Percentiles rank a stretch among this genome's conserved stretches.
Conservation (phyloP, 2,113 vertebrate species). For the Psittacus erithacus region DNA sequence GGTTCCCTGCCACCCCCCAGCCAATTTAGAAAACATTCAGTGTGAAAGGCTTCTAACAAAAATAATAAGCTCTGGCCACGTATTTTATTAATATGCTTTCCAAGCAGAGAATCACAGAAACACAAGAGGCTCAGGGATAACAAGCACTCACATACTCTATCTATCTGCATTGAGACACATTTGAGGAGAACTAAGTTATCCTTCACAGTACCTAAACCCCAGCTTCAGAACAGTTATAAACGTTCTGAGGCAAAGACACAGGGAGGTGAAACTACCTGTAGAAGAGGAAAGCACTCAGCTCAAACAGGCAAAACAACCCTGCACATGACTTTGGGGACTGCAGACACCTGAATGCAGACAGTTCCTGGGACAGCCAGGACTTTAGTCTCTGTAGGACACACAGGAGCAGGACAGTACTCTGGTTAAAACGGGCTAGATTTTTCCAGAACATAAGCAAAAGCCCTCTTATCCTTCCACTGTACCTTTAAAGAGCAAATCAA, state of each 20-base stretch:
- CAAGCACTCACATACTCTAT: not conserved
- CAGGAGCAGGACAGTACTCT: not conserved
- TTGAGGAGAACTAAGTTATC: not conserved
- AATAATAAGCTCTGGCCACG: not conserved
- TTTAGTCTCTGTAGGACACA: not conserved
- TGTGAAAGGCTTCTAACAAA: not conserved
- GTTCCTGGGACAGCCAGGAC: not conserved
- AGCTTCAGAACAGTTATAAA: not conserved
- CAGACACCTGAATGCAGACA: not conserved
- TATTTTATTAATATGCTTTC: not conserved
- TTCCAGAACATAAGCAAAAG: not conserved
- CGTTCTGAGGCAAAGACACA: not conserved
- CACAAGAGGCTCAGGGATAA: not conserved
- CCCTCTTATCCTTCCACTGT: not conserved
- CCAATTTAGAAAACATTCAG: conserved; percentile 2
- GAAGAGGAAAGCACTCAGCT: not conserved
- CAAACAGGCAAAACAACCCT: not conserved
- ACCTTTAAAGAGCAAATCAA: not conserved
- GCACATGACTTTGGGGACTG: not conserved
- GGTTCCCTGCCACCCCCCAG: not conserved
- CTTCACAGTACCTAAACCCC: not conserved
- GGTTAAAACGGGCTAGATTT: not conserved
- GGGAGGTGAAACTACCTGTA: not conserved
- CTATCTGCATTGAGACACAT: not conserved
- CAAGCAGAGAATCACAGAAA: not conserved